Base-by-base conservation (phyloP, 2,113 vertebrate species). In the Elephas maximus region DNA sequence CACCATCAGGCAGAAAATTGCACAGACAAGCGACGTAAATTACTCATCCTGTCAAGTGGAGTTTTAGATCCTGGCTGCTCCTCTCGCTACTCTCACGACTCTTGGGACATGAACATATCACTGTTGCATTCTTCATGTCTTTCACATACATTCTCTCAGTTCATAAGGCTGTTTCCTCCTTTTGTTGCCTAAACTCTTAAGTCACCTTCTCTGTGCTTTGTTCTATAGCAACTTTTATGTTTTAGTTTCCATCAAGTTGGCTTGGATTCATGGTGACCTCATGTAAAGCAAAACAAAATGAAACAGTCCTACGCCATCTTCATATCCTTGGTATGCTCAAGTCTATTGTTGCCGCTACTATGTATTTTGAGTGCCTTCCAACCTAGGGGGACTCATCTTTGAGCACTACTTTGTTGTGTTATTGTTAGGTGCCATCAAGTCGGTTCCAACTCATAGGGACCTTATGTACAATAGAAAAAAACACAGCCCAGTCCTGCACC, bases 141-240 rank as follows among this genome's bases (percentile, higher is more conserved):
- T 92, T 91, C 78, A 69, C 41, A 44, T 74, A 41, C 26, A 28
- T 95, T 89, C 41, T 95, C n/a, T 53, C 48, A 48, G 48, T 48
- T 48, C 48, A 48, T 48, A 48, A 48, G 48, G 48, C 7, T 91
- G n/a, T 21, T 77, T 69, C 62, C n/a, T 76, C 90, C 30, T 89
- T 86, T 93, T 79, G 30, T 28, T 78, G 33, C 85, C 45, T 79
- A 65, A 84, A 81, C 28, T 88, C 37, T 30, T 53, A 93, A 20
- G 33, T 87, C 18, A 20, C 57, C 28, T 48, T 26, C 37, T 83
- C 80, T 92, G 79, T 79, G 41, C 33, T 85, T 28, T 17, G 33
- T 91, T 63, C 83, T 78, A 48, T 8, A 87, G 53, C 57, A 76
- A 18, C 63, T 91, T 67, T 90, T 24, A 26, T 65, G 26, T 28